Evolutionary conservation across 2,888 invertebrate species (phyloP), one percentile per base, ranked within the genome.

Genomic region (Diadegma fenestrale): DNA sequence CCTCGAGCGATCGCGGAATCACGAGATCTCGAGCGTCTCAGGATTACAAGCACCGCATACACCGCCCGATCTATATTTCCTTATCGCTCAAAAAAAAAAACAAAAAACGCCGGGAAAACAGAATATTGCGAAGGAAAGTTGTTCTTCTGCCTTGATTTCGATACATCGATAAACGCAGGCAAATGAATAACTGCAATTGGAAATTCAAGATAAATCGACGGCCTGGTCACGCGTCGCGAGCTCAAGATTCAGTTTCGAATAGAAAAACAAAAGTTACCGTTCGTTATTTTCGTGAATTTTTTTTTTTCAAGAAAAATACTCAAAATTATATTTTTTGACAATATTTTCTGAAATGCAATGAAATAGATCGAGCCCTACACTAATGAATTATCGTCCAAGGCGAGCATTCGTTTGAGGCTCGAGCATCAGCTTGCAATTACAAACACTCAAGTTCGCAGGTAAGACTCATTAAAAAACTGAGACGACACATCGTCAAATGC

Each of bases 31-130:
- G 63, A 58, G 17, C 37, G 45, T 68, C 43, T 45, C 66, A 61
- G 45, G 61, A 63, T 72, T 73, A 72, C 82, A 33, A 83, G 68
- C 17, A 68, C 48, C 66, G n/a, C n/a, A 63, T 41, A 19, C 48
- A 76, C 14, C 72, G 72, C n/a, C n/a, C 69, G 68, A 73, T 73
- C 82, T 68, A 68, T 43, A 66, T 77, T 61, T 72, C 43, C n/a
- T n/a, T 26, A 30, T 33, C 48, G 48, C 43, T 51, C 17, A 45
- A 17, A 71, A 33, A 51, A 10, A 8, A 8, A 33, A 2, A 37
- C 17, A 66, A 33, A 63, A 61, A 26, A 33, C 45, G 33, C 37
- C 66, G 48, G 41, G 30, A 68, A 58, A 58, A 30, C n/a, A 58
- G 51, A 51, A 37, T 8, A 12, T 37, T 41, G 12, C 51, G 54